phyloP scores from a whole-genome alignment of 1,140 invertebrate species.

The Zelostemma sp. region DNA sequence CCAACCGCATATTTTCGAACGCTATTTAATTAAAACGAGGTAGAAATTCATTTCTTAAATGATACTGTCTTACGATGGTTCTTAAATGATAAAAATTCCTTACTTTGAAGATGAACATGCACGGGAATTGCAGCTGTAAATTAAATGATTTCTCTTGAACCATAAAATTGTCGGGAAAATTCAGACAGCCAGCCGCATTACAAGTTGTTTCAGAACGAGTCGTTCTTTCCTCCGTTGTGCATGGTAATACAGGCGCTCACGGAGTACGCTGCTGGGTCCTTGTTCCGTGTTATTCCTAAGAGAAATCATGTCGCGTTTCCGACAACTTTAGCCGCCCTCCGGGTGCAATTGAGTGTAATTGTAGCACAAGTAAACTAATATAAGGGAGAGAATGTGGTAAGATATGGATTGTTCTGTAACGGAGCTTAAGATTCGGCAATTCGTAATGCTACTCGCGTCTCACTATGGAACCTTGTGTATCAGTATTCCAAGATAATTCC shows the following conservation, averaged over 20 bases:
- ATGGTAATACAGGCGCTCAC: slow-evolving; percentile 17
- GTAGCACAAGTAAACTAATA: slow-evolving; percentile 55
- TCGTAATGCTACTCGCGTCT: slow-evolving; percentile 1
- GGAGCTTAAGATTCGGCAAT: background rate
- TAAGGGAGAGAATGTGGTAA: slow-evolving; percentile 24
- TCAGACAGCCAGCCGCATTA: slow-evolving; percentile 29
- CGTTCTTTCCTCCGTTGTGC: slow-evolving; percentile 18
- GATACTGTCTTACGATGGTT: no score
- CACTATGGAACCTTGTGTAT: background rate
- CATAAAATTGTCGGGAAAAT: slow-evolving; percentile 15
- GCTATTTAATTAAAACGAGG: no score
- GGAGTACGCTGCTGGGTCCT: slow-evolving; percentile 20
- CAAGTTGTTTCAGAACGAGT: slow-evolving; percentile 43
- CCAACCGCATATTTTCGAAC: no score
- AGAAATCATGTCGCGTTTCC: slow-evolving; percentile 57
- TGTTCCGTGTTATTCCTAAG: slow-evolving; percentile 50
- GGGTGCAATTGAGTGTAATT: slow-evolving; percentile 57
- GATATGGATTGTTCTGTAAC: slow-evolving; percentile 10
- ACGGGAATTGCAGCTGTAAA: background rate
- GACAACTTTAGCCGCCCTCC: slow-evolving; percentile 49
- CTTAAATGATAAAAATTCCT: no score
- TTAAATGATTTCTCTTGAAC: slow-evolving; percentile 17
- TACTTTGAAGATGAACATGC: no score
- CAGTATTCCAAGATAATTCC: background rate
- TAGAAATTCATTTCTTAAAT: no score